Percentiles rank a stretch among this genome's conserved stretches.
Evolutionary conservation across 2,113 vertebrate species (phyloP).

Genomic region (Ginglymostoma cirratum): DNA sequence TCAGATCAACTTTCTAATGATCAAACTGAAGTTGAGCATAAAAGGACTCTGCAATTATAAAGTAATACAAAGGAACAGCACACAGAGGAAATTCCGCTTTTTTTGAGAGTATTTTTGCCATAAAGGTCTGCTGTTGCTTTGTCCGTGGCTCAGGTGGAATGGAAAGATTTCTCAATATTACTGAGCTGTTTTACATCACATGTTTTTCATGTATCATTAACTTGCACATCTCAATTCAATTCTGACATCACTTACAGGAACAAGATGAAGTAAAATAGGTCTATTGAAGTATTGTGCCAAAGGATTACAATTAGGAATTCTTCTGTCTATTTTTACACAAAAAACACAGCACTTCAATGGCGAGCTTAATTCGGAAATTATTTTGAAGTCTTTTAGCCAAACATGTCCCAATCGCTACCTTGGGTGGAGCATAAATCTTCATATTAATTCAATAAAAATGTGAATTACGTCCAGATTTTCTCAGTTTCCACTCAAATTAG

Average conservation of each 20-base stretch:
- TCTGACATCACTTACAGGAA: neutral
- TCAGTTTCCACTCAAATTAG: neutral
- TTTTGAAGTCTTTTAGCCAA: neutral
- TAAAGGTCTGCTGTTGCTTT: neutral
- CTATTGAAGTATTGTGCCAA: slow-evolving; percentile 1
- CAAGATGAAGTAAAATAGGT: neutral
- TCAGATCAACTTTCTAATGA: neutral
- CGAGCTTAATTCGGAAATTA: neutral
- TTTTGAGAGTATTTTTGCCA: neutral
- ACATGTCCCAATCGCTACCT: neutral
- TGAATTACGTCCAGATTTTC: slow-evolving; percentile 25
- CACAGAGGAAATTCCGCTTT: neutral
- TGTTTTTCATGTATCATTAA: neutral
- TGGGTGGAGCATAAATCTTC: neutral
- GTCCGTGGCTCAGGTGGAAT: neutral
- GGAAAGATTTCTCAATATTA: neutral
- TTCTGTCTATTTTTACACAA: neutral
- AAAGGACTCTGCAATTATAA: neutral
- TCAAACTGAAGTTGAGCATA: neutral
- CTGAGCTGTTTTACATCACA: neutral
- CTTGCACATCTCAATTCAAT: neutral
- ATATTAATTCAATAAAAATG: neutral
- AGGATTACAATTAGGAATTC: neutral
- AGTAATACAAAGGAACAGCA: neutral
- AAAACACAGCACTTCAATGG: neutral